Evolutionary conservation across 2,113 vertebrate species (phyloP).

Genomic region (Pipra filicauda): DNA sequence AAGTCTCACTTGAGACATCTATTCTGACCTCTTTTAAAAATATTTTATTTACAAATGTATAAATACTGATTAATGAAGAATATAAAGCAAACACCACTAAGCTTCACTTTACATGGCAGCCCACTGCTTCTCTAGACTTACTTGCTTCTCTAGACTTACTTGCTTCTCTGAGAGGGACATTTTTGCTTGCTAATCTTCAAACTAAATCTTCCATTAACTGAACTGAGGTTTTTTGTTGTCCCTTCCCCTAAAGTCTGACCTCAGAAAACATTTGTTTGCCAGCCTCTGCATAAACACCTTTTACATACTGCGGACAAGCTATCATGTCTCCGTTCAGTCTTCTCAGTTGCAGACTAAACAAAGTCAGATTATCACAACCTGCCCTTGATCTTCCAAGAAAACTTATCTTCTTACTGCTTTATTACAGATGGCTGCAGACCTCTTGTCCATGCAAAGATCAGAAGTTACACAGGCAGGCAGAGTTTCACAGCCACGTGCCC

Average conservation of each 20-base stretch:
- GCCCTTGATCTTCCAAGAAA: background rate
- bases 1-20: background rate
- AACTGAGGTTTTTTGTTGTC: background rate
- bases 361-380: background rate
- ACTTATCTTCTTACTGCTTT: background rate
- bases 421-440: background rate
- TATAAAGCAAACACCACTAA: background rate
- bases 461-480: accelerated
- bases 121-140: background rate
- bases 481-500: accelerated
- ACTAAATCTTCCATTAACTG: background rate
- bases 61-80: background rate
- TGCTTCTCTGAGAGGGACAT: background rate
- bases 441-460: accelerated
- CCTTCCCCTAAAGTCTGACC: background rate
- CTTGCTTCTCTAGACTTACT: background rate
- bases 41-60: background rate
- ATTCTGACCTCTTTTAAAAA: background rate
- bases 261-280: background rate
- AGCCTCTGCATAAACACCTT: background rate
- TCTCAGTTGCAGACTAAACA: slow-evolving; percentile 5
- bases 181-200: background rate
- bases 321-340: background rate
- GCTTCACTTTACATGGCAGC: background rate
- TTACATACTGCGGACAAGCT: background rate